These are phyloP conservation scores for Punctoribates punctum DNA, from an alignment of 2,888 invertebrate species.

Conservation along the genomic window DNA sequence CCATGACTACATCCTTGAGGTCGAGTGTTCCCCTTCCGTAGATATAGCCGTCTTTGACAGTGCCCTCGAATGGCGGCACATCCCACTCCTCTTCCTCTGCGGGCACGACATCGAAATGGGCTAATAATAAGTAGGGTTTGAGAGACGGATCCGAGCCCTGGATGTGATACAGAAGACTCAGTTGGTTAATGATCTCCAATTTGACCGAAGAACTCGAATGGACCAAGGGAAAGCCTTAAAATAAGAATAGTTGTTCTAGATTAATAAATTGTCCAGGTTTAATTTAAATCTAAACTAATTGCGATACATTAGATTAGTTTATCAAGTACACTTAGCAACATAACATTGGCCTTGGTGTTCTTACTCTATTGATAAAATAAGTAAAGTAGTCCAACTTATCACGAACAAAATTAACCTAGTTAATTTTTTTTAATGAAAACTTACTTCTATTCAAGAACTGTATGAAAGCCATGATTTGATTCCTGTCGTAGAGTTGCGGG, in stretches of 20 bases:
- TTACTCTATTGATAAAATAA: too few relatives aligned
- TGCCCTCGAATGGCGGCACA: conserved; percentile 55
- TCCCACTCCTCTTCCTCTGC: conserved; percentile 51
- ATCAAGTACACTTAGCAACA: too few relatives aligned
- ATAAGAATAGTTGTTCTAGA: too few relatives aligned
- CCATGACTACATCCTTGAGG: conserved; percentile 57
- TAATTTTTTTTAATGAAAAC: background rate
- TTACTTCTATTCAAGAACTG: conserved; percentile 49
- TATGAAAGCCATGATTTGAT: conserved; percentile 49
- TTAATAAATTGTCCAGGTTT: too few relatives aligned
- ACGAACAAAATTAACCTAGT: background rate
- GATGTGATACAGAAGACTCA: conserved; percentile 56
- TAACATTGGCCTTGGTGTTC: too few relatives aligned
- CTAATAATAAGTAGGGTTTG: conserved; percentile 56
- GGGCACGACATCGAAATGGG: conserved; percentile 59
- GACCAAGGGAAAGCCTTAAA: conserved; percentile 51
- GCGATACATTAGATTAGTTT: too few relatives aligned
- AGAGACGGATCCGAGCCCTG: conserved; percentile 53
- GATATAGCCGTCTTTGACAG: conserved; percentile 53
- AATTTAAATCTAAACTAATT: too few relatives aligned
- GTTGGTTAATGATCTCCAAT: conserved; percentile 52
- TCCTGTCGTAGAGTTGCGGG: conserved; percentile 49
- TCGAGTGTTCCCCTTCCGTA: conserved; percentile 59
- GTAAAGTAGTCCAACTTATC: too few relatives aligned
- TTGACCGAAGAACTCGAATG: conserved; percentile 51